Conservation (phyloP, 2,113 vertebrate species). For the Plestiodon gilberti region DNA sequence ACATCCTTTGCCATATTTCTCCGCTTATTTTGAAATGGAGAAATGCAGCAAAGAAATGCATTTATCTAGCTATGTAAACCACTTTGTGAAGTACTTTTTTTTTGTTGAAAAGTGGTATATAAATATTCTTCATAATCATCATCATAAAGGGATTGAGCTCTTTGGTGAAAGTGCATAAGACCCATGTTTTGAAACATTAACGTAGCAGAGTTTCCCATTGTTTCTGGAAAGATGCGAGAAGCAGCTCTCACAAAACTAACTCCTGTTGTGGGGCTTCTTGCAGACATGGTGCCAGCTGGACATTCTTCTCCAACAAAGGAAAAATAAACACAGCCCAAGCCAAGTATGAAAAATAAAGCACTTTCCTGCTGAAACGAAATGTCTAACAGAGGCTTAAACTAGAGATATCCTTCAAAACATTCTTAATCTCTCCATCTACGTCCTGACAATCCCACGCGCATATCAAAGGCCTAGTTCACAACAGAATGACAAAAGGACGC, state of each 20-base stretch:
- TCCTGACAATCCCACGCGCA: background rate
- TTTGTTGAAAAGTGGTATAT: no score
- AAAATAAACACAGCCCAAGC: background rate
- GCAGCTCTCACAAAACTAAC: background rate
- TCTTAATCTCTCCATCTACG: background rate
- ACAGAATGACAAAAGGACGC: background rate
- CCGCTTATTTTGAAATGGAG: no score
- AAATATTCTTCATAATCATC: no score
- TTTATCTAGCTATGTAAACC: no score
- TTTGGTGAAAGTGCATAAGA: background rate
- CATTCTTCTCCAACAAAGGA: slow-evolving; percentile 11
- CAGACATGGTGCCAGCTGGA: slow-evolving; percentile 33
- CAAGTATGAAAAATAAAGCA: background rate
- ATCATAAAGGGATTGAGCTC: no score
- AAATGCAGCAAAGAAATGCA: no score
- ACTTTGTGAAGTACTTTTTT: no score
- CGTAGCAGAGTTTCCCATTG: background rate
- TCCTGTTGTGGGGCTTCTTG: slow-evolving; percentile 13
- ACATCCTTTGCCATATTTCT: no score
- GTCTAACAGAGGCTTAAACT: background rate
- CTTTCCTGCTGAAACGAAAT: background rate
- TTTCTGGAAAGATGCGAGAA: background rate
- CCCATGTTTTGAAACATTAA: background rate
- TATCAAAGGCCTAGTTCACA: background rate
- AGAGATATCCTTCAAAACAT: background rate